These are phyloP conservation scores for Apocheima hispidaria DNA, from an alignment of 2,888 invertebrate species.

Conservation along the genomic window DNA sequence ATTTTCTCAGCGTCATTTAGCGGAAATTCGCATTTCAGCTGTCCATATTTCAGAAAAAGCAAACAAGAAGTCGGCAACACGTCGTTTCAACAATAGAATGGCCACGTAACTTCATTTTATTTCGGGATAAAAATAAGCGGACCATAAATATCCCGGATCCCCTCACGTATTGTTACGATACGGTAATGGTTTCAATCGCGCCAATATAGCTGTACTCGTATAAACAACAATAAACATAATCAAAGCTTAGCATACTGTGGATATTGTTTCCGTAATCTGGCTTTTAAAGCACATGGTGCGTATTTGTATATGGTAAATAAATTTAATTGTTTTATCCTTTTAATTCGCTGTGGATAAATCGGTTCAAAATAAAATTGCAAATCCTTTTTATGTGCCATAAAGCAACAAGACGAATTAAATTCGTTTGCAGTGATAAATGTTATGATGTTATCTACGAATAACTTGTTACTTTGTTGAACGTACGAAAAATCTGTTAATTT, in stretches of 20 bases:
- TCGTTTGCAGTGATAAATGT: too few relatives aligned
- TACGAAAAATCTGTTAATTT: too few relatives aligned
- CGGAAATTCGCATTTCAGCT: neutral
- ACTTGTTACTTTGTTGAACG: too few relatives aligned
- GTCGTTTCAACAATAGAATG: conserved; percentile 29
- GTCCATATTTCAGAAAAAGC: conserved; percentile 14
- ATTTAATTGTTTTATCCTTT: conserved; percentile 1
- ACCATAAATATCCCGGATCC: conserved; percentile 38
- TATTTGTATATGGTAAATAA: conserved; percentile 6
- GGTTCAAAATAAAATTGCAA: neutral
- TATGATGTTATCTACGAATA: too few relatives aligned
- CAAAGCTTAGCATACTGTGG: conserved; percentile 10
- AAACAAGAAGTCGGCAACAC: conserved; percentile 14
- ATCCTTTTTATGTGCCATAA: neutral
- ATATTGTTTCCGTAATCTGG: conserved; percentile 3
- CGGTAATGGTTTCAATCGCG: conserved; percentile 21
- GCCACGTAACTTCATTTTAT: conserved; percentile 40
- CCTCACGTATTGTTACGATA: conserved; percentile 34
- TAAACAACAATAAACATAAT: conserved; percentile 20
- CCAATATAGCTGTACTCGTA: conserved; percentile 1
- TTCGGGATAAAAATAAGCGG: conserved; percentile 42
- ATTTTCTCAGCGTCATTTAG: conserved; percentile 8
- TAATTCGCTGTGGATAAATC: neutral
- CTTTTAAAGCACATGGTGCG: conserved; percentile 10
- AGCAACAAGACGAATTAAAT: too few relatives aligned